phyloP scores from a whole-genome alignment of 2,113 vertebrate species.

The Apeltes quadracus region DNA sequence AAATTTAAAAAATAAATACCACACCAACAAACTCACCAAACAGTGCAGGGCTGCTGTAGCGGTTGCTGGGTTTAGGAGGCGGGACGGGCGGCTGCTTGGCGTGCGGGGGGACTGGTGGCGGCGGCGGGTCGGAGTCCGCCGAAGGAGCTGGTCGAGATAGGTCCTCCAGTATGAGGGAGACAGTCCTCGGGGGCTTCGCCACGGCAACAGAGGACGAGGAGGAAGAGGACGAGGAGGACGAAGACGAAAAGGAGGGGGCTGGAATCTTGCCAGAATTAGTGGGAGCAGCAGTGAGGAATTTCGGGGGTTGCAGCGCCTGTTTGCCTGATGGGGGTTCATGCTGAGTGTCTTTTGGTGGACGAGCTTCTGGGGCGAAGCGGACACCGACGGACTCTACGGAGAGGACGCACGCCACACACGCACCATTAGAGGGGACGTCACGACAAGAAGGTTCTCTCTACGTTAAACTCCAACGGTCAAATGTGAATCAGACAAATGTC shows the following conservation, averaged over 20 bases:
- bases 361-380: constrained; percentile 73
- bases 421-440: constrained; percentile 27
- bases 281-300: constrained; percentile 76
- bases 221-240: constrained; percentile 65
- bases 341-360: constrained; percentile 69
- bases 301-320: constrained; percentile 88
- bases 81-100: constrained; percentile 90
- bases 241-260: constrained; percentile 29
- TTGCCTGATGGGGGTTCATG: constrained; percentile 70
- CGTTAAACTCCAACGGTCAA: constrained; percentile 25
- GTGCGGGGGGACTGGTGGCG: constrained; percentile 63
- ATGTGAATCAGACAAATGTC: constrained; percentile 12
- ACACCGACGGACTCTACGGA: constrained; percentile 82
- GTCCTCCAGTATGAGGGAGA: constrained; percentile 68
- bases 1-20: not conserved
- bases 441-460: constrained; percentile 1
- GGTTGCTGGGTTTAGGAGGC: constrained; percentile 92
- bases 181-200: constrained; percentile 76
- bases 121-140: constrained; percentile 19
- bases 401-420: constrained; percentile 24
- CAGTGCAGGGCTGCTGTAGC: constrained; percentile 87
- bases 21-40: constrained; percentile 83
- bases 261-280: constrained; percentile 62
- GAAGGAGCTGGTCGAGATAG: constrained; percentile 60
- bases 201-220: constrained; percentile 50